A percentile compares a stretch with the other conserved stretches of the same genome.
Evolutionary conservation across 2,113 vertebrate species (phyloP).

Genomic region (Phrynosoma platyrhinos): DNA sequence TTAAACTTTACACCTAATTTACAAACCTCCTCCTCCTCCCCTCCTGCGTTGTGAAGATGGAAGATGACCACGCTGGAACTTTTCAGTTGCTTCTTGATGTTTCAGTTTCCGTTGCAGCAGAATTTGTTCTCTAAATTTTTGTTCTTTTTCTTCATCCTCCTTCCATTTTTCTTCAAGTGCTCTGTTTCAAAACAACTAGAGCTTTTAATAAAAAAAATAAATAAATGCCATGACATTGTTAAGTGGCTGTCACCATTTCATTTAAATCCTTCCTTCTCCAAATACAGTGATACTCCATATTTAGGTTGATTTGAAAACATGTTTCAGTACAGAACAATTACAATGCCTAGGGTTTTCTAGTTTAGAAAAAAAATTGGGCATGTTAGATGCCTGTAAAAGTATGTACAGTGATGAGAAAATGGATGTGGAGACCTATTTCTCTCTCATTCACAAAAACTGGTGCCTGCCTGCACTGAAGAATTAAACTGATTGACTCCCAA

Average conservation of each 20-base stretch:
- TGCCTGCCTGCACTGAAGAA: no score
- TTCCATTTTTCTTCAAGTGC: conserved; percentile 86
- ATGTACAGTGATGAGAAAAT: no score
- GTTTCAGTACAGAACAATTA: not conserved
- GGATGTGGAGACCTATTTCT: no score
- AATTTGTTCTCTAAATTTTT: conserved; percentile 83
- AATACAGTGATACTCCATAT: not conserved
- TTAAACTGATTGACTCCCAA: no score
- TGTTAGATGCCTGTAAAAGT: no score
- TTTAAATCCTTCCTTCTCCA: not conserved
- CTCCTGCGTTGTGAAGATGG: conserved; percentile 79
- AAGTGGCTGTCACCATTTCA: not conserved
- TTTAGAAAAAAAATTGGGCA: no score
- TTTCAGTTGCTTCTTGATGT: conserved; percentile 89
- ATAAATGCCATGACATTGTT: not conserved
- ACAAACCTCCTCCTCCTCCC: conserved; percentile 75
- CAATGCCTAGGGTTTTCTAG: no score
- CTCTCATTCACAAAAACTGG: no score
- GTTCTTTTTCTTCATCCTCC: conserved; percentile 84
- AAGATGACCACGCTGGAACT: conserved; percentile 85
- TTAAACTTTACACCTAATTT: conserved; percentile 40
- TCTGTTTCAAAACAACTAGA: conserved; percentile 73
- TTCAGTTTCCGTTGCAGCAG: conserved; percentile 87
- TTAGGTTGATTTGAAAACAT: not conserved
- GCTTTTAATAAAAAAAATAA: conserved; percentile 28